These are phyloP conservation scores for Mormoops blainvillei DNA, from an alignment of 2,113 vertebrate genomes.

Conservation along the genomic window DNA sequence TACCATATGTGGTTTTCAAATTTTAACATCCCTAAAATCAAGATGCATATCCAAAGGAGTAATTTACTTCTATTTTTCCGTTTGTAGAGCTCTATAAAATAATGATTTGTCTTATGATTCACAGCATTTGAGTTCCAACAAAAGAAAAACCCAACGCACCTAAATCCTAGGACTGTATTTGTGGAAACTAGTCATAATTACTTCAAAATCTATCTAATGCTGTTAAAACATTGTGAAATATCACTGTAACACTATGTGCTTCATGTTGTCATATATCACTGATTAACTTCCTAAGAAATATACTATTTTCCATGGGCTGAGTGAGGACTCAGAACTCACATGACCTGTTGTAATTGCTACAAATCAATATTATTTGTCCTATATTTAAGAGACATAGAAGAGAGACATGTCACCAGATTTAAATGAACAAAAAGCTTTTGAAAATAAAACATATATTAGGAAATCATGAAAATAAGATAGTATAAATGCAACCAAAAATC, in stretches of 20 bases:
- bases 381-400: background rate
- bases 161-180: background rate
- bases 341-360: background rate
- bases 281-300: background rate
- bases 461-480: background rate
- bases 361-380: background rate
- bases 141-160: background rate
- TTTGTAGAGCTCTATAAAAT: background rate
- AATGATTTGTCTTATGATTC: background rate
- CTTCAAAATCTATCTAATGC: background rate
- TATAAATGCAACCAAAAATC: background rate
- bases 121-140: background rate
- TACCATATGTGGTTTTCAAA: background rate
- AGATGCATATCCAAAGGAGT: background rate
- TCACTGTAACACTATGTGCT: background rate
- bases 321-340: background rate
- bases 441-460: background rate
- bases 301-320: background rate
- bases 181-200: background rate
- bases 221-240: background rate
- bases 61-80: background rate
- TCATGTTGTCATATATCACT: background rate
- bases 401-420: background rate
- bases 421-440: background rate
- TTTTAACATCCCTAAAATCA: background rate